Percentiles rank a stretch among this genome's conserved stretches.
Evolutionary conservation across 2,797 vertebrate genomes (phyloP).

Genomic region (Oreortyx pictus): DNA sequence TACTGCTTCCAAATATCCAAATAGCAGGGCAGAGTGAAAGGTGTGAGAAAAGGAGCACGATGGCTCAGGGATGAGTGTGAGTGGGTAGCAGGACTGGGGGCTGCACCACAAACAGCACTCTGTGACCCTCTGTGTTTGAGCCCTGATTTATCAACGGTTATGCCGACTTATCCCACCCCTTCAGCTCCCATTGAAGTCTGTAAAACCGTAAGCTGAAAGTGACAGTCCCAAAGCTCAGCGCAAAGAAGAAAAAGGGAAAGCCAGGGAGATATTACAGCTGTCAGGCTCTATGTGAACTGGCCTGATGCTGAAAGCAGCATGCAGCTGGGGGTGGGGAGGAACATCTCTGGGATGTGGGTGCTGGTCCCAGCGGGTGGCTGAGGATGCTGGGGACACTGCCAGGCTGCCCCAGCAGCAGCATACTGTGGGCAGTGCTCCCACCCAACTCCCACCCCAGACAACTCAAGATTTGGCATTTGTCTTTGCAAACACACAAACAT

Average conservation of each 20-base stretch:
- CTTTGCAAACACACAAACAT: background rate
- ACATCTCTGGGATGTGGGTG: background rate
- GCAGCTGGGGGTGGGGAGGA: background rate
- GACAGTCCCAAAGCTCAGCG: background rate
- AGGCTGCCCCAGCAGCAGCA: background rate
- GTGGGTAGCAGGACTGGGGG: background rate
- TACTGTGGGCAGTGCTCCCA: background rate
- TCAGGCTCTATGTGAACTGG: background rate
- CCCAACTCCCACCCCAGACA: background rate
- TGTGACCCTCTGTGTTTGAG: background rate
- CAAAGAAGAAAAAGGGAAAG: background rate
- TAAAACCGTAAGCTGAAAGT: conserved; percentile 31
- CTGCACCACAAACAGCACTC: background rate
- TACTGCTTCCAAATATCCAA: background rate
- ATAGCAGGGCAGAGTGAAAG: background rate
- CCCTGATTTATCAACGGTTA: background rate
- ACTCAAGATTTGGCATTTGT: background rate
- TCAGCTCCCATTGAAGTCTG: background rate
- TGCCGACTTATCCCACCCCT: background rate
- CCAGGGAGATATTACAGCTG: background rate
- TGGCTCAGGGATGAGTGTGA: background rate
- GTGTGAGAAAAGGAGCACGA: background rate
- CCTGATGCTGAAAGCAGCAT: background rate
- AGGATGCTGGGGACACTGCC: background rate
- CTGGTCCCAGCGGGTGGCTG: background rate